phyloP scores from a whole-genome alignment of 2,888 invertebrate species.

The Rhaphigaster nebulosa region DNA sequence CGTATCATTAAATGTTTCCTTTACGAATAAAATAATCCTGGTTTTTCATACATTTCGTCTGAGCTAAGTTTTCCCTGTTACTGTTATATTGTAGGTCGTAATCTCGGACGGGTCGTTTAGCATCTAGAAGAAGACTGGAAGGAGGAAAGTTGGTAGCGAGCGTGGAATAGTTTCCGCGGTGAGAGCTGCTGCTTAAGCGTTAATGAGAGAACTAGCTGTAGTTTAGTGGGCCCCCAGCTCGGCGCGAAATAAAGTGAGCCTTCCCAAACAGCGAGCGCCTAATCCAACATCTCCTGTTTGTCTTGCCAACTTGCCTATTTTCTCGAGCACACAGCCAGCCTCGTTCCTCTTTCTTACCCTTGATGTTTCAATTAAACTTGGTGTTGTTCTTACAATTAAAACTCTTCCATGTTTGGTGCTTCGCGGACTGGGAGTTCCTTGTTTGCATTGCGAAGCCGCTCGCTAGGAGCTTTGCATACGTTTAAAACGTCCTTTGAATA shows the following conservation, averaged over 20 bases:
- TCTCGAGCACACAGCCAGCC: conserved; percentile 39
- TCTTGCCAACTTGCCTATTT: conserved; percentile 56
- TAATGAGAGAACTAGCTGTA: conserved; percentile 44
- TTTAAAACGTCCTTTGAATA: conserved; percentile 66
- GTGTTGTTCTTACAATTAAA: conserved; percentile 67
- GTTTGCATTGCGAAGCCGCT: conserved; percentile 61
- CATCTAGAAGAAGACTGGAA: background rate
- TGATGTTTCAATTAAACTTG: conserved; percentile 66
- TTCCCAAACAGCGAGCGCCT: conserved; percentile 1
- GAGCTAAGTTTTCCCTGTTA: background rate
- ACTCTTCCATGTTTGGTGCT: conserved; percentile 61
- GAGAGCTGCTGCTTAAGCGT: conserved; percentile 29
- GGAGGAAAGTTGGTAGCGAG: background rate
- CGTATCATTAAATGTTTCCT: too few relatives aligned
- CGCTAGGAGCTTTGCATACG: conserved; percentile 65
- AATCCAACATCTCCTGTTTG: conserved; percentile 55
- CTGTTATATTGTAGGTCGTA: background rate
- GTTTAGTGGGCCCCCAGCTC: conserved; percentile 17
- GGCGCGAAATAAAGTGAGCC: conserved; percentile 6
- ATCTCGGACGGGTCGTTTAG: background rate
- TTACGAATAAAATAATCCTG: background rate
- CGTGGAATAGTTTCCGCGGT: conserved; percentile 5
- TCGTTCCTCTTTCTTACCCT: conserved; percentile 55
- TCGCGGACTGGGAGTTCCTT: conserved; percentile 59
- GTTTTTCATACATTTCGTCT: background rate